A percentile compares a stretch with the other conserved stretches of the same genome.
Evolutionary conservation across 2,888 invertebrate species (phyloP).

Genomic region (Synanthedon myopaeformis): DNA sequence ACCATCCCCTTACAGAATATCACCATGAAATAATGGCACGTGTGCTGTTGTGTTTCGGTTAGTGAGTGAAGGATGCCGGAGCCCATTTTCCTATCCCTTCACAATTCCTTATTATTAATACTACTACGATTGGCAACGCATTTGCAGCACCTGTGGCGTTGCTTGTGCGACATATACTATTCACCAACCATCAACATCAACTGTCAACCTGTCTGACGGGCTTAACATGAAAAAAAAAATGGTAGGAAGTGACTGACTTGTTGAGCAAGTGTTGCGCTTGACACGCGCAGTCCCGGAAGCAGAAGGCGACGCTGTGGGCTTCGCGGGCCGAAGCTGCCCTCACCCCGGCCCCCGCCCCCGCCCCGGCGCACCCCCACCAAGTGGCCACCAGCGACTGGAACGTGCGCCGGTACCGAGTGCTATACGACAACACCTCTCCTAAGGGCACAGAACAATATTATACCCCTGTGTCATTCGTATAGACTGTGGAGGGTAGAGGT

Average conservation of each 20-base stretch:
- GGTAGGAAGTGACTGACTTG: conserved; percentile 27
- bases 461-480: not conserved
- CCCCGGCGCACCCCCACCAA: conserved; percentile 72
- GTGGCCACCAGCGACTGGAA: conserved; percentile 87
- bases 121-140: too few species aligned
- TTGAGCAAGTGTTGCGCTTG: conserved; percentile 73
- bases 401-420: conserved; percentile 88
- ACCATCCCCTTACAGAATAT: too few species aligned
- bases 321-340: conserved; percentile 77
- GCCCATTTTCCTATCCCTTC: too few species aligned
- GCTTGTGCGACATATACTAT: too few species aligned
- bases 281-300: conserved; percentile 88
- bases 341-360: conserved; percentile 49
- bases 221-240: too few species aligned
- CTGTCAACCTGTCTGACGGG: too few species aligned
- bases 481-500: not conserved
- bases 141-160: too few species aligned
- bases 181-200: too few species aligned
- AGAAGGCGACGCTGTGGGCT: conserved; percentile 85
- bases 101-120: too few species aligned
- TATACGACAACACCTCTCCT: conserved; percentile 77
- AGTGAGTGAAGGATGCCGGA: too few species aligned
- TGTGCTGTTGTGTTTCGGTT: too few species aligned
- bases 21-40: too few species aligned
- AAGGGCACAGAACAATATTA: not conserved